These are phyloP conservation scores for Luffia ferchaultella DNA, from an alignment of 2,888 invertebrate genomes.

Conservation along the genomic window DNA sequence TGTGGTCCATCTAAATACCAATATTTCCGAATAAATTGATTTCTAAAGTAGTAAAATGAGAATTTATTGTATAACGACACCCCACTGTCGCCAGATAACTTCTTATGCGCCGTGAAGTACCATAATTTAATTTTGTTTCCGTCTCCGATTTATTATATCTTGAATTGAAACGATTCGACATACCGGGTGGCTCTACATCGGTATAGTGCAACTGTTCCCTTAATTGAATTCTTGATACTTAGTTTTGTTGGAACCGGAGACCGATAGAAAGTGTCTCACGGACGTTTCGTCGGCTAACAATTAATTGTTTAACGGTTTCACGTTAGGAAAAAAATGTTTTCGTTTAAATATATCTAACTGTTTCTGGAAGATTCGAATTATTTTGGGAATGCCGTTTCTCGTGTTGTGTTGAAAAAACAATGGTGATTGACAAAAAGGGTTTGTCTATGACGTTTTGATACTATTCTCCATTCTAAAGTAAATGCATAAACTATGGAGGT, in stretches of 20 bases:
- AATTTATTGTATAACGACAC: constrained; percentile 51
- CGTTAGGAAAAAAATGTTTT: background rate
- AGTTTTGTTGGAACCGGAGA: too few relatives aligned
- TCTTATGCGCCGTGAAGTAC: constrained; percentile 46
- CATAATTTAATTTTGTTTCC: constrained; percentile 60
- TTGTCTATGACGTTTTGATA: too few relatives aligned
- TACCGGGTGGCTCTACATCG: constrained; percentile 30
- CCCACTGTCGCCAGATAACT: constrained; percentile 54
- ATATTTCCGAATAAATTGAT: constrained; percentile 13
- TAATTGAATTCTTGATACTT: background rate
- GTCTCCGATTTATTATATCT: constrained; percentile 47
- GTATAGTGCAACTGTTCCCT: constrained; percentile 33
- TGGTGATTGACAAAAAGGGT: too few relatives aligned
- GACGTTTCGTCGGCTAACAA: background rate
- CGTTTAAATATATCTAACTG: too few relatives aligned
- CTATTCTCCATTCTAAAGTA: too few relatives aligned
- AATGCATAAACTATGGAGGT: too few relatives aligned
- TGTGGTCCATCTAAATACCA: background rate
- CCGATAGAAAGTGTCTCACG: background rate
- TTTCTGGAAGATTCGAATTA: too few relatives aligned
- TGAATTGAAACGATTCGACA: constrained; percentile 35
- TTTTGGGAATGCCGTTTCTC: too few relatives aligned
- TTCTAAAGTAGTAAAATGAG: constrained; percentile 44
- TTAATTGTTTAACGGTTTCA: background rate
- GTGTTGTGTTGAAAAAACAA: too few relatives aligned